Evolutionary conservation across 2,113 vertebrate genomes (phyloP), one percentile per base, ranked within the genome.

Genomic region (Triplophysa siluroides): DNA sequence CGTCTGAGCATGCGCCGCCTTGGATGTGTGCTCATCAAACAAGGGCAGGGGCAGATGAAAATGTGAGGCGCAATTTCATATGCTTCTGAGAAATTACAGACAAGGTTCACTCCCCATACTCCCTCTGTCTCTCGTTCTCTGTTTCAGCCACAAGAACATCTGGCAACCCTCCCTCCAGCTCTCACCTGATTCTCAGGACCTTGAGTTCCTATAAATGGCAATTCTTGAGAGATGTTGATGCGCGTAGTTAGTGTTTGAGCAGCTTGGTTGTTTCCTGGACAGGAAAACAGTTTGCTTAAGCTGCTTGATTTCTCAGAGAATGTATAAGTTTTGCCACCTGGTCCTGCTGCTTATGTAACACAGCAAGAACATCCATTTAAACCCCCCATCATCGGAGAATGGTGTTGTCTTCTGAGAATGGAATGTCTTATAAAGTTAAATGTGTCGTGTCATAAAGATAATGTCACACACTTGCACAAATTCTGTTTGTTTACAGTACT

Each of bases 81-180:
- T 29, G 74, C 38, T 81, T 86, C 72, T 65, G 67, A 83, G 71
- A 85, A 83, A 79, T 76, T 64, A 60, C 29, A 54, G 62, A 54
- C 47, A n/a, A 43, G 29, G 29, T 61, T 43, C 38, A 33, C 79
- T 45, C 63, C 72, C 26, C 29, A 16, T 41, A 24, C 50, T 13
- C 19, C 14, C 54, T 58, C 54, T 52, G 8, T 73, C 18, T 70
- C 16, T 73, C 50, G 69, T 75, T 86, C 82, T 93, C 90, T 88
- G 91, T 93, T 93, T 92, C 91, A 87, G 85, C 92, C 92, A 92
- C 91, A 91, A 75, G 63, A 83, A 67, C 65, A 77, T 86, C 82
- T 89, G 88, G 70, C 61, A 63, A 23, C 21, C 29, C 65, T 70
- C 56, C 33, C 65, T 21, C 26, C 81, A 69, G 68, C 80, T 83